These are phyloP conservation scores for Schizotus pectinicornis DNA, from an alignment of 2,888 invertebrate species.

Conservation along the genomic window DNA sequence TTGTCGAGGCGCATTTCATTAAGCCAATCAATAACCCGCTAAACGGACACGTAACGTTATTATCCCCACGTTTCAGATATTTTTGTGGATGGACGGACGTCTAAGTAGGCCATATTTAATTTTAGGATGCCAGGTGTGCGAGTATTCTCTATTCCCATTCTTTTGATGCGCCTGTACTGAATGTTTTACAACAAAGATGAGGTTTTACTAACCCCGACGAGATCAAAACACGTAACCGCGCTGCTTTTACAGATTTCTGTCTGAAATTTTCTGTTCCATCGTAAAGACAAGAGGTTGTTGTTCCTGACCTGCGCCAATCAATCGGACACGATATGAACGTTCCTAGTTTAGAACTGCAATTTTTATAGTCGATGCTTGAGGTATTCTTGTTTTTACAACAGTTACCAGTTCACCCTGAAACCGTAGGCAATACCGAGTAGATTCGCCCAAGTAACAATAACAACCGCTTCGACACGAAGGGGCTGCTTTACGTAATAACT, in stretches of 20 bases:
- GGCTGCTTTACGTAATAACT: too few relatives aligned
- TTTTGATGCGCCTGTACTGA: constrained; percentile 28
- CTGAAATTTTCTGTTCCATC: too few relatives aligned
- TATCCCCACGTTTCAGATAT: not conserved
- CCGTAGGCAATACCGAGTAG: too few relatives aligned
- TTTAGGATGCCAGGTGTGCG: constrained; percentile 50
- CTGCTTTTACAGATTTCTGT: constrained; percentile 24
- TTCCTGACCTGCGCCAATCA: too few relatives aligned
- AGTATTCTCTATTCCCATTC: constrained; percentile 28
- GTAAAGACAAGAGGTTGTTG: not conserved
- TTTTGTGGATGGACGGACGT: constrained; percentile 20
- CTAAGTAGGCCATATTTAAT: constrained; percentile 52
- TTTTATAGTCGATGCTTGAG: too few relatives aligned
- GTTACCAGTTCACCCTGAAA: too few relatives aligned
- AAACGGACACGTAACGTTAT: too few relatives aligned
- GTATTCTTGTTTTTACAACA: too few relatives aligned
- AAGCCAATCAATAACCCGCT: not conserved
- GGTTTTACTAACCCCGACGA: constrained; percentile 23
- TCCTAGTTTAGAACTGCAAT: too few relatives aligned
- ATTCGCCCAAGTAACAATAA: too few relatives aligned
- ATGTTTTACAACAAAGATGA: constrained; percentile 27
- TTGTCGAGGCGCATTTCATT: not conserved
- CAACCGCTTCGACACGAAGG: too few relatives aligned
- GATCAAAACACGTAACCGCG: constrained; percentile 7
- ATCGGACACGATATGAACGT: too few relatives aligned